phyloP scores from a whole-genome alignment of 2,888 invertebrate species.

The Netelia fuscicornis region DNA sequence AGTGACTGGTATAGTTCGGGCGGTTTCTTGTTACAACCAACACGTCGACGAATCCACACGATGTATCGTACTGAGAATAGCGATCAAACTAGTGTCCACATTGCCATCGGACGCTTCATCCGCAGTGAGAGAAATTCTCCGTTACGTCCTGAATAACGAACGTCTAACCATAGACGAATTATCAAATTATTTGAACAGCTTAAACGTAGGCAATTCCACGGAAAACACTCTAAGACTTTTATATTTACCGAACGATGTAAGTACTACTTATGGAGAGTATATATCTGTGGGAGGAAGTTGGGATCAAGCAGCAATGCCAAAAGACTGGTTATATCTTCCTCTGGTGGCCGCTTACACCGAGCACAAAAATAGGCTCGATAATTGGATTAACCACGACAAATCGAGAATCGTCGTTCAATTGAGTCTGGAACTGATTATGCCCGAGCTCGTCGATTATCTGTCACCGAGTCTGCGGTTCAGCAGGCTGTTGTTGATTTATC shows the following conservation, averaged over 20 bases:
- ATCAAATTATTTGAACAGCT: slow-evolving; percentile 70
- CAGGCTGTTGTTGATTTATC: slow-evolving; percentile 79
- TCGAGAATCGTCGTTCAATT: slow-evolving; percentile 75
- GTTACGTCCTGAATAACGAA: slow-evolving; percentile 76
- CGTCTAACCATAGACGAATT: slow-evolving; percentile 74
- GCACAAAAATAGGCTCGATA: slow-evolving; percentile 74
- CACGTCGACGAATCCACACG: slow-evolving; percentile 65
- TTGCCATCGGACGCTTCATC: slow-evolving; percentile 78
- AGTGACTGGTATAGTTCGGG: slow-evolving; percentile 75
- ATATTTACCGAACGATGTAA: slow-evolving; percentile 72
- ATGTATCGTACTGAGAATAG: slow-evolving; percentile 77
- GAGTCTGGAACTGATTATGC: slow-evolving; percentile 78
- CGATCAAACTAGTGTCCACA: slow-evolving; percentile 80
- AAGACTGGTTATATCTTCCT: slow-evolving; percentile 93
- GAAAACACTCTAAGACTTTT: slow-evolving; percentile 53
- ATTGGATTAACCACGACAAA: slow-evolving; percentile 70
- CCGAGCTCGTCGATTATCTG: slow-evolving; percentile 77
- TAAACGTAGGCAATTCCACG: slow-evolving; percentile 66
- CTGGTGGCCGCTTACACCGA: slow-evolving; percentile 88
- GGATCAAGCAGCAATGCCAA: slow-evolving; percentile 89
- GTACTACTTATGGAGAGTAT: slow-evolving; percentile 76
- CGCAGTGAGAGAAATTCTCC: slow-evolving; percentile 76
- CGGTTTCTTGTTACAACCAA: slow-evolving; percentile 69
- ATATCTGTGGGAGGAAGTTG: slow-evolving; percentile 81
- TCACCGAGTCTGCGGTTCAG: slow-evolving; percentile 80